Conservation (phyloP, 2,888 invertebrate species). For the Candidula unifasciata region DNA sequence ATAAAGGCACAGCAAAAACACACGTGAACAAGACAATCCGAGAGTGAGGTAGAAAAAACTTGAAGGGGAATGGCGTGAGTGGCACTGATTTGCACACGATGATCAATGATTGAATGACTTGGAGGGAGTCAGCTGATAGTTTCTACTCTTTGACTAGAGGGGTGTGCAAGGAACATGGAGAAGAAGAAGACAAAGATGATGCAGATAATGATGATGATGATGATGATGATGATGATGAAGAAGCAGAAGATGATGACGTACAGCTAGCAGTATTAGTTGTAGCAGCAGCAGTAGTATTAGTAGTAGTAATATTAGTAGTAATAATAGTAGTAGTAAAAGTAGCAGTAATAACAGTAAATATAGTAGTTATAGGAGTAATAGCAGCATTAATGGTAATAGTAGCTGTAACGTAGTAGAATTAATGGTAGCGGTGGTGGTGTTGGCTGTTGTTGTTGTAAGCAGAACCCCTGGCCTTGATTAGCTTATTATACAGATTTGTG, state of each 20-base stretch:
- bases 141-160: no score
- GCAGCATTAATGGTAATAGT: constrained; percentile 18
- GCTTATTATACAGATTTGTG: no score
- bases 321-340: constrained; percentile 31
- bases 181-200: no score
- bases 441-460: constrained; percentile 7
- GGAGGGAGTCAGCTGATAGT: no score
- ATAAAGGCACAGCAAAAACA: no score
- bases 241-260: constrained; percentile 10
- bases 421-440: background rate
- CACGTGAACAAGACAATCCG: no score
- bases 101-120: no score
- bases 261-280: constrained; percentile 21
- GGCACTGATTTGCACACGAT: no score
- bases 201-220: background rate
- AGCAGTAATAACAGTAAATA: constrained; percentile 22
- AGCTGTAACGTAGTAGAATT: background rate
- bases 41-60: no score
- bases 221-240: background rate
- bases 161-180: no score
- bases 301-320: constrained; percentile 23
- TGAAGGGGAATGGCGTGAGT: no score
- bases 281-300: constrained; percentile 29
- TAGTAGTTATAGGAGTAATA: constrained; percentile 24
- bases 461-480: no score